Evolutionary conservation across 2,113 vertebrate genomes (phyloP).

Genomic region (Cephalopterus ornatus): DNA sequence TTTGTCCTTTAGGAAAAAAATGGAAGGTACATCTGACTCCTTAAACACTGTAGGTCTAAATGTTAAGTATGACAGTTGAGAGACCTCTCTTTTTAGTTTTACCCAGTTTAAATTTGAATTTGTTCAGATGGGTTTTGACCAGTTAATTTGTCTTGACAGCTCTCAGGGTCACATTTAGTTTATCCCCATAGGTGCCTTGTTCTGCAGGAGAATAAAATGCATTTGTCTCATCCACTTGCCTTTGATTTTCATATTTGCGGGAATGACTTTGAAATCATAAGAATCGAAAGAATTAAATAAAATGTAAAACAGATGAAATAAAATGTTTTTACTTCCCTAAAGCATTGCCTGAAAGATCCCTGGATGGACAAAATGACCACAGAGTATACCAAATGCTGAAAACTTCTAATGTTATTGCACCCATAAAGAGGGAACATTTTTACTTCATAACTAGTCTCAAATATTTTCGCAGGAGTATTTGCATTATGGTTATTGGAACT

Average conservation of each 20-base stretch:
- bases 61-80: neutral
- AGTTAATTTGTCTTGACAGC: conserved; percentile 50
- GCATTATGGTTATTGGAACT: neutral
- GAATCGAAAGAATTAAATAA: neutral
- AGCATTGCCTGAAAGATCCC: neutral
- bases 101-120: neutral
- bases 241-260: neutral
- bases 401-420: neutral
- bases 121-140: neutral
- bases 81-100: neutral
- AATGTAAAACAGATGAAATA: neutral
- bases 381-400: neutral
- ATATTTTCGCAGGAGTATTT: conserved; percentile 2
- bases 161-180: conserved; percentile 45
- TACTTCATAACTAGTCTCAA: neutral
- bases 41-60: neutral
- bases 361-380: neutral
- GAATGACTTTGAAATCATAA: neutral
- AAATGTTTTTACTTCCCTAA: neutral
- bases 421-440: neutral
- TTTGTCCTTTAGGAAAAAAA: neutral
- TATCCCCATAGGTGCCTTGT: conserved; percentile 49
- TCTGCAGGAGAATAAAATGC: conserved; percentile 5
- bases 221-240: conserved; percentile 8
- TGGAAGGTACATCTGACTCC: neutral